Percentiles rank a stretch among this genome's conserved stretches.
Conservation (phyloP, 1,140 invertebrate species). For the Eupeodes corollae region DNA sequence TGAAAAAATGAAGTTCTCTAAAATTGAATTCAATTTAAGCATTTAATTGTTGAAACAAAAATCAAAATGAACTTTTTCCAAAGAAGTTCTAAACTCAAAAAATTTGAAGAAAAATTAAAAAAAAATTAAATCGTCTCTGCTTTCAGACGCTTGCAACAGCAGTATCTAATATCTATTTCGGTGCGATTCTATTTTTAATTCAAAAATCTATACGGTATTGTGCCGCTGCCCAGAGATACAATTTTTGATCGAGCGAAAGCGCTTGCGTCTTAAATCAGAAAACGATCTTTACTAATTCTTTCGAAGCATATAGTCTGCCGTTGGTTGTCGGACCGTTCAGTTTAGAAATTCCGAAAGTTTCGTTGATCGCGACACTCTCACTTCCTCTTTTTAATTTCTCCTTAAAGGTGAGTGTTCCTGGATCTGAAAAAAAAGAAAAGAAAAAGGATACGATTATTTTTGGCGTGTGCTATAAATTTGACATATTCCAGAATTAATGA, state of each 20-base stretch:
- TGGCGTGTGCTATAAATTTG: background rate
- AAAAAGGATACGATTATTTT: background rate
- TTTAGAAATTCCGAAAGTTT: constrained; percentile 35
- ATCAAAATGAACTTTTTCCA: too few species aligned
- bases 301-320: constrained; percentile 37
- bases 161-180: constrained; percentile 3
- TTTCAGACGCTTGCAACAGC: background rate
- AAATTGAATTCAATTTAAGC: too few species aligned
- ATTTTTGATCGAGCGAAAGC: background rate
- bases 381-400: constrained; percentile 35
- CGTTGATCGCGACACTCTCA: constrained; percentile 27
- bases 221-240: background rate
- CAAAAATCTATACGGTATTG: too few species aligned
- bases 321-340: constrained; percentile 39
- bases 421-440: constrained; percentile 6
- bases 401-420: constrained; percentile 36
- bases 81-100: too few species aligned
- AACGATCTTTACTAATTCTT: constrained; percentile 1
- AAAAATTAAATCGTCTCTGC: background rate
- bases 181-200: constrained; percentile 6
- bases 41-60: too few species aligned
- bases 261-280: too few species aligned
- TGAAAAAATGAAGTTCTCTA: too few species aligned
- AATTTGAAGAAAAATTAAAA: too few species aligned
- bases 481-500: too few species aligned